Conservation (phyloP, 1,140 invertebrate species). For the Penaeus japonicus region DNA sequence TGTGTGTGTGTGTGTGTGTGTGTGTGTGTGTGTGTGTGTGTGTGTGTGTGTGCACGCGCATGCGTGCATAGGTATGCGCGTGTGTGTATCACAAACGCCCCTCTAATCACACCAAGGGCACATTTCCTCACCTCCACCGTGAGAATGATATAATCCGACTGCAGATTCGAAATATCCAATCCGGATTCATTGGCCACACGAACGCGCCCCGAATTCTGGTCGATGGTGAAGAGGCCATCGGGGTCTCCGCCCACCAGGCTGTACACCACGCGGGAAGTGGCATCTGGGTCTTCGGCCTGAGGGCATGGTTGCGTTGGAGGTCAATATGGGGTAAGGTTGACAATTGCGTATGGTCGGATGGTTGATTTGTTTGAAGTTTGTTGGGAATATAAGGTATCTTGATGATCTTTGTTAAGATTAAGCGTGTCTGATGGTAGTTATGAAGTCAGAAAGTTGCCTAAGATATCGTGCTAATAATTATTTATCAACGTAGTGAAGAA, state of each 20-base stretch:
- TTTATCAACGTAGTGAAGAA: too few species aligned
- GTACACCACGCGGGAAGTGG: slow-evolving; percentile 81
- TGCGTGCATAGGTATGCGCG: neutral
- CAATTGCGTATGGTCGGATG: too few species aligned
- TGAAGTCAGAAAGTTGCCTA: too few species aligned
- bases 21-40: too few species aligned
- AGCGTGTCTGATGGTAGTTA: too few species aligned
- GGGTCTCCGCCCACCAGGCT: slow-evolving; percentile 74
- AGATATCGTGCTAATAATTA: too few species aligned
- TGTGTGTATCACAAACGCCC: slow-evolving; percentile 58
- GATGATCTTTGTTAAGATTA: too few species aligned
- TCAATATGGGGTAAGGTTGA: too few species aligned
- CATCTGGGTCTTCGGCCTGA: slow-evolving; percentile 80
- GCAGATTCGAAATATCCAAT: slow-evolving; percentile 71
- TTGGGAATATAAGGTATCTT: too few species aligned
- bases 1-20: too few species aligned
- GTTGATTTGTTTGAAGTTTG: too few species aligned
- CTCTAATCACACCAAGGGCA: neutral
- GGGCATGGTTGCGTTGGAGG: too few species aligned
- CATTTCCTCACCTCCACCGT: slow-evolving; percentile 60
- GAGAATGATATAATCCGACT: slow-evolving; percentile 70
- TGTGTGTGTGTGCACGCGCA: neutral
- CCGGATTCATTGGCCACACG: slow-evolving; percentile 71
- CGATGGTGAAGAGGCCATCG: slow-evolving; percentile 74
- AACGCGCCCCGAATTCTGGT: slow-evolving; percentile 75